Evolutionary conservation across 2,888 invertebrate genomes (phyloP).

Genomic region (Drosophila setosimentum): DNA sequence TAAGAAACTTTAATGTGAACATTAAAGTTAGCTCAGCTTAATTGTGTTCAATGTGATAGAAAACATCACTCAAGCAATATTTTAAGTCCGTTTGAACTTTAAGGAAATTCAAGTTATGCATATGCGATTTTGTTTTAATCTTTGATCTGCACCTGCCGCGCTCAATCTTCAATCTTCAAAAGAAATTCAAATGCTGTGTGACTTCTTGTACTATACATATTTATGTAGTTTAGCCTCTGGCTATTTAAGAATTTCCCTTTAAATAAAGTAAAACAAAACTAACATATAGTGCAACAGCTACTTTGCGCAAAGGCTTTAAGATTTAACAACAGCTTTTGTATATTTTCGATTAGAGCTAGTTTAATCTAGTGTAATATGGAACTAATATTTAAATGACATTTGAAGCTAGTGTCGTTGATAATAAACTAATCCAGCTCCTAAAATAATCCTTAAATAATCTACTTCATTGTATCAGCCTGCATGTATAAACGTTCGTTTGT

Average conservation of each 20-base stretch:
- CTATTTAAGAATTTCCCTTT: neutral
- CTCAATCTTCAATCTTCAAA: neutral
- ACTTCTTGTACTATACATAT: neutral
- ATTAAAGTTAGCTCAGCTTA: neutral
- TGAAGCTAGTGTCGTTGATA: constrained; percentile 7
- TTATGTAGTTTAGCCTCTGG: too few relatives aligned
- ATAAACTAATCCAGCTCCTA: neutral
- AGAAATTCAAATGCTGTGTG: neutral
- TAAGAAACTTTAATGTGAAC: neutral
- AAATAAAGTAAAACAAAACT: neutral
- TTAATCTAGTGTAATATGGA: too few relatives aligned
- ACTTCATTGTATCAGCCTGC: constrained; percentile 16
- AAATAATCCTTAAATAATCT: neutral
- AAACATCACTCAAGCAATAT: neutral
- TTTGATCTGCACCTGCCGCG: neutral
- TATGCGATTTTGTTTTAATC: neutral
- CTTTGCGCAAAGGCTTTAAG: neutral
- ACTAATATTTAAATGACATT: neutral
- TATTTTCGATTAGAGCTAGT: neutral
- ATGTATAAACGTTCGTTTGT: neutral
- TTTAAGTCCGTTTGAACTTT: neutral
- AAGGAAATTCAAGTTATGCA: neutral
- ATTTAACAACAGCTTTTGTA: too few relatives aligned
- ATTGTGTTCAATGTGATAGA: neutral
- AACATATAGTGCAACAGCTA: too few relatives aligned